phyloP scores from a whole-genome alignment of 1,140 invertebrate species.

The Eupristina koningsbergeri region DNA sequence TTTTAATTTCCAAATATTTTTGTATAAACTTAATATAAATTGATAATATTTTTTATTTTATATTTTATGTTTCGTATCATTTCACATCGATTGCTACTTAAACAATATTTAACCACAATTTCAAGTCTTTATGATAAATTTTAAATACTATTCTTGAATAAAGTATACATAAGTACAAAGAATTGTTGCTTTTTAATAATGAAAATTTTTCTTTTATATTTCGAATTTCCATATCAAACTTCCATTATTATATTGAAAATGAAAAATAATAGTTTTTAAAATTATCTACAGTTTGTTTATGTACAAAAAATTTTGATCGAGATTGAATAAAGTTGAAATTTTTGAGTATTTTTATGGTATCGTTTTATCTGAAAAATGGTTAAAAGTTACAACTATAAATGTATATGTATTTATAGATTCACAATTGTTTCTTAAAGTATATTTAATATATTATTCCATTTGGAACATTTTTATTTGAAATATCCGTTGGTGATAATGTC shows the following conservation, averaged over 20 bases:
- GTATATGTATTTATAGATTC: constrained; percentile 14
- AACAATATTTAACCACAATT: constrained; percentile 12
- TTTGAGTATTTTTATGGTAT: background rate
- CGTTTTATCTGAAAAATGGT: constrained; percentile 18
- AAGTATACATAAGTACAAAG: background rate
- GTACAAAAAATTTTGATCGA: background rate
- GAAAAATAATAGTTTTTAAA: constrained; percentile 5
- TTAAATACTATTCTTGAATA: background rate
- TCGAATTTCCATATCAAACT: constrained; percentile 1
- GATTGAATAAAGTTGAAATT: constrained; percentile 8
- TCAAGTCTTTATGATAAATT: constrained; percentile 3
- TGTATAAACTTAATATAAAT: background rate
- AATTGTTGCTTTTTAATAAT: background rate
- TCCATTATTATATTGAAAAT: background rate
- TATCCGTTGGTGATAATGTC: background rate
- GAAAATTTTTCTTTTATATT: background rate
- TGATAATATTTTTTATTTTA: background rate
- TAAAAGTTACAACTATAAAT: constrained; percentile 5
- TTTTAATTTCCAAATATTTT: background rate
- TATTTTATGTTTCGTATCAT: background rate
- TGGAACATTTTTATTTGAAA: background rate
- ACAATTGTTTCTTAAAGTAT: background rate
- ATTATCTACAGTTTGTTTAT: background rate
- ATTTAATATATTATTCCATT: background rate
- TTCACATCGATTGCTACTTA: background rate